A percentile compares a stretch with the other conserved stretches of the same genome.
phyloP scores from a whole-genome alignment of 2,797 vertebrate genomes.

The Tragopan temminckii region DNA sequence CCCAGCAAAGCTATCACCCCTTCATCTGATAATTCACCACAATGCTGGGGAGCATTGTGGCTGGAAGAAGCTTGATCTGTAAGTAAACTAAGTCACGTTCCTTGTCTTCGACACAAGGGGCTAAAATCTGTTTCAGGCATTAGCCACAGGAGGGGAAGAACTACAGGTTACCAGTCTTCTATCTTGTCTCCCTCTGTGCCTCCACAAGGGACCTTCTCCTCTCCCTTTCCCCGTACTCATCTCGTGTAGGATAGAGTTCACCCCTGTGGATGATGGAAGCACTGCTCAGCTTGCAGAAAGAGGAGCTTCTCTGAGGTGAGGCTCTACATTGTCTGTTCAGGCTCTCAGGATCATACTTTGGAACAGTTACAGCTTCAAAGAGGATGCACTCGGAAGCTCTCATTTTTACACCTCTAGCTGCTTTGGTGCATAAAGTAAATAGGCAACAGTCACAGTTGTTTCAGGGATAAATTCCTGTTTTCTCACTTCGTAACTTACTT shows the following conservation, averaged over 20 bases:
- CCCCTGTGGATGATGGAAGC: background rate
- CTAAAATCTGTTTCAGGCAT: background rate
- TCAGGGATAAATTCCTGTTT: background rate
- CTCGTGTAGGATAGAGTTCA: background rate
- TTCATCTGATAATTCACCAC: background rate
- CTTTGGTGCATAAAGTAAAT: background rate
- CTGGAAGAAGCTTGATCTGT: background rate
- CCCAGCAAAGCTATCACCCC: background rate
- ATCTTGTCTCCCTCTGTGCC: background rate
- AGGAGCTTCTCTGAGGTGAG: background rate
- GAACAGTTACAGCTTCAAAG: background rate
- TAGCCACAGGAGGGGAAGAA: background rate
- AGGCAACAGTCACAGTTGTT: background rate
- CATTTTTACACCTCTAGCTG: background rate
- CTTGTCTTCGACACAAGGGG: background rate
- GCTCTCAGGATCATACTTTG: background rate
- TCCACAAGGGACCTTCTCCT: background rate
- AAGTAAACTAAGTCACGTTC: background rate
- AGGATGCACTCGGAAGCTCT: background rate
- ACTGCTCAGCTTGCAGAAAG: background rate
- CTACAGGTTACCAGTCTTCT: background rate
- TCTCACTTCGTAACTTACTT: background rate
- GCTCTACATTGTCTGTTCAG: background rate
- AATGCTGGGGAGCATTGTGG: fast-evolving
- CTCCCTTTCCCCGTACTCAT: background rate